phyloP scores from a whole-genome alignment of 2,888 invertebrate genomes.

The Monopis laevigella region DNA sequence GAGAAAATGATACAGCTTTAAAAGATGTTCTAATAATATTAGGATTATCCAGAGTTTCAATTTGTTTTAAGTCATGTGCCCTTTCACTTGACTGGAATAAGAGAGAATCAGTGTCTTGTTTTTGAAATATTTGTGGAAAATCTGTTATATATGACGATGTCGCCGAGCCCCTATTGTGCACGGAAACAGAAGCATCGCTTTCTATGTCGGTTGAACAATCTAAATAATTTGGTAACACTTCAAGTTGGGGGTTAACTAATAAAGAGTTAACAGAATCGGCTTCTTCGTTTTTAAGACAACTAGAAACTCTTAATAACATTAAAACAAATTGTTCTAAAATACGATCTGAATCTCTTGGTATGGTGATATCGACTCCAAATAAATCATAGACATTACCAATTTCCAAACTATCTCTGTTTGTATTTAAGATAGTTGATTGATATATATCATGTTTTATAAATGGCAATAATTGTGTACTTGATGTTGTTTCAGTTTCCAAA shows the following conservation, averaged over 20 bases:
- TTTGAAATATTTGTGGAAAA: constrained; percentile 54
- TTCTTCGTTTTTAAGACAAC: constrained; percentile 33
- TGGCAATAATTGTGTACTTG: background rate
- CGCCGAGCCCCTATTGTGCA: constrained; percentile 33
- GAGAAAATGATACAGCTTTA: constrained; percentile 4
- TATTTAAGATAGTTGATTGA: background rate
- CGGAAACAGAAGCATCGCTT: no score
- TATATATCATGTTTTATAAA: background rate
- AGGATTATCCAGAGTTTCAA: background rate
- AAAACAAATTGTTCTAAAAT: constrained; percentile 51
- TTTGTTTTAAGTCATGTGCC: background rate
- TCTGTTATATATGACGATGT: constrained; percentile 45
- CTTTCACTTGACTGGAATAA: background rate
- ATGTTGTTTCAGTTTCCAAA: no score
- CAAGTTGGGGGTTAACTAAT: no score
- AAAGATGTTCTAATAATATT: background rate
- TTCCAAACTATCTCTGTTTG: constrained; percentile 28
- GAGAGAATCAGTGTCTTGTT: constrained; percentile 15
- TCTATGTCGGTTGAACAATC: background rate
- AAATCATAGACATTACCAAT: constrained; percentile 30
- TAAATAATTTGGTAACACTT: constrained; percentile 19
- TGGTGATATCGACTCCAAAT: constrained; percentile 37
- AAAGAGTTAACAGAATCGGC: background rate
- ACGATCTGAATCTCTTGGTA: constrained; percentile 48
- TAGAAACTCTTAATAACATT: constrained; percentile 45